Conservation (phyloP, 2,113 vertebrate species). For the Dicerorhinus sumatrensis region DNA sequence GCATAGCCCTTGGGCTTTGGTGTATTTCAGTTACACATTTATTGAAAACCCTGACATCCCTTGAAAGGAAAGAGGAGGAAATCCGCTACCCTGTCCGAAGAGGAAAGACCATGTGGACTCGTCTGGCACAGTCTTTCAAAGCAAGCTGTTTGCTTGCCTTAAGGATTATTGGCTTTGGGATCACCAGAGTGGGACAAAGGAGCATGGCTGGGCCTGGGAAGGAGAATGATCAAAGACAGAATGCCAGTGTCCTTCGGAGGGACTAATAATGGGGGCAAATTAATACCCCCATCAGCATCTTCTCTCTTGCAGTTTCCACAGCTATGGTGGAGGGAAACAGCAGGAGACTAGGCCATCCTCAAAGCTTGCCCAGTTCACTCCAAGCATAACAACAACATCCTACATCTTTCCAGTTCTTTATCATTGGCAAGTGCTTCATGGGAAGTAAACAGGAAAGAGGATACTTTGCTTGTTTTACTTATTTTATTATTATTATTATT, state of each 20-base stretch:
- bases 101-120: background rate
- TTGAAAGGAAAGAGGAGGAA: background rate
- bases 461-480: background rate
- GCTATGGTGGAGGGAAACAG: background rate
- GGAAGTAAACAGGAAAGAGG: conserved; percentile 1
- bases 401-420: background rate
- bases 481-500: no score
- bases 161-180: background rate
- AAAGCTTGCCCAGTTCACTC: background rate
- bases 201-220: background rate
- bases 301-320: background rate
- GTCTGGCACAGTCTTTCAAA: background rate
- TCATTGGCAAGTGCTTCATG: background rate
- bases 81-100: background rate
- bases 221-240: background rate
- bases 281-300: background rate
- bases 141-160: background rate
- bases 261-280: background rate
- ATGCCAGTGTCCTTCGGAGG: background rate
- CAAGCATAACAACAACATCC: background rate
- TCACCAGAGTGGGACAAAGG: background rate
- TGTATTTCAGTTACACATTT: background rate
- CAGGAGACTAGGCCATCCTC: background rate
- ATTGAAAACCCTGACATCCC: background rate
- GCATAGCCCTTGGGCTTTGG: background rate